Percentiles rank a stretch among this genome's conserved stretches.
Evolutionary conservation across 1,140 invertebrate species (phyloP).

Genomic region (Schlechtendalia chinensis): DNA sequence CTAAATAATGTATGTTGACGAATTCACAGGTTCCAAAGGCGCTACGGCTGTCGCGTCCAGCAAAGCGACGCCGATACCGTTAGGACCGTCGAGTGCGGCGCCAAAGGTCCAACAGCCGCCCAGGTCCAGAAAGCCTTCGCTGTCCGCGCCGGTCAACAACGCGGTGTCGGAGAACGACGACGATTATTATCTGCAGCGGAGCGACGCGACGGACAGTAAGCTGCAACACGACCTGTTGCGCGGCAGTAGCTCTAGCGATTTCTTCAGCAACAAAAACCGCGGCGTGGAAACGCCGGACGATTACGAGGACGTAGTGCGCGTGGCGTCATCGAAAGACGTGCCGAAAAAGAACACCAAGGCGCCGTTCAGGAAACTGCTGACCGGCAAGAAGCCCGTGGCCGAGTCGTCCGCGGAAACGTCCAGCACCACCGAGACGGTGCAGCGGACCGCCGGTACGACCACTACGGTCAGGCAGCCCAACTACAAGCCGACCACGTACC

Average conservation of each 20-base stretch:
- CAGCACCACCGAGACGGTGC: constrained; percentile 17
- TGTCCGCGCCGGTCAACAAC: constrained; percentile 52
- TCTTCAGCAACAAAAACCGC: constrained; percentile 65
- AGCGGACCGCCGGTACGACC: neutral
- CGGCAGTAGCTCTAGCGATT: constrained; percentile 68
- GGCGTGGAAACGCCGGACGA: constrained; percentile 63
- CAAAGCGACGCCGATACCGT: constrained; percentile 53
- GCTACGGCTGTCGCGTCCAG: constrained; percentile 14
- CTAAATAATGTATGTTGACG: no score
- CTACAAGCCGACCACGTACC: constrained; percentile 46
- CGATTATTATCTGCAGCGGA: constrained; percentile 72
- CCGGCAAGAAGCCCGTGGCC: constrained; percentile 52
- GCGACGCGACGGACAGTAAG: constrained; percentile 68
- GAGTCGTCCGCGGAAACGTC: constrained; percentile 16
- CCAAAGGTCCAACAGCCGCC: constrained; percentile 23
- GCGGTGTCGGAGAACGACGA: constrained; percentile 62
- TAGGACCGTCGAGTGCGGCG: constrained; percentile 53
- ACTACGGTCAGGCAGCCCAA: constrained; percentile 9
- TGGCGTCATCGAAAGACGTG: constrained; percentile 54
- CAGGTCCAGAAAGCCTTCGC: constrained; percentile 40
- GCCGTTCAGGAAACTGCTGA: constrained; percentile 50
- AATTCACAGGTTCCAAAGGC: neutral
- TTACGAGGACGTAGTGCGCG: constrained; percentile 56
- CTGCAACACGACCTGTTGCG: constrained; percentile 55
- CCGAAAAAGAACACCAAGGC: constrained; percentile 55